Evolutionary conservation across 2,888 invertebrate genomes (phyloP), one percentile per base, ranked within the genome.

Genomic region (Timema cristinae): DNA sequence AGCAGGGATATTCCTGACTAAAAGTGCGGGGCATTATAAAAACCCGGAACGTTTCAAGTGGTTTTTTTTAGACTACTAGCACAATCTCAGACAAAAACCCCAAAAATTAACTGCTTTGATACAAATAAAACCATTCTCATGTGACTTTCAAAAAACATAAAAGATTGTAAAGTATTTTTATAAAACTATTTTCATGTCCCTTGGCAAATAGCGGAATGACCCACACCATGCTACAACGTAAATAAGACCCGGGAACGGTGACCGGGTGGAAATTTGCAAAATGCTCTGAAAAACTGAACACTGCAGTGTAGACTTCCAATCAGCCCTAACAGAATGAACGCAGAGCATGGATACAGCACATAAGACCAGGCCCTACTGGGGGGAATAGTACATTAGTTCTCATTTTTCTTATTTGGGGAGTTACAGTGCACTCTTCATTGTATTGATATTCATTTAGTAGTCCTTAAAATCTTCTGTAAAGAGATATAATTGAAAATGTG

Each of bases 231-330:
- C 78, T 0, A 79, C 50, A 83, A 83, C 74, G 81, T 83, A 7
- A 79, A 80, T 68, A 82, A 80, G 75, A 79, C 83, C 5, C 77
- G 82, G 76, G 82, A 82, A 50, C 78, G 83, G 82, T 0, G 82
- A 82, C 32, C 79, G 78, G 67, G 74, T 82, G 51, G 82, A 82
- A 68, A 82, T 72, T 76, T 83, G 15, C 82, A 82, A 72, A 77
- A 79, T 59, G 80, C 80, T 82, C 82, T 70, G 82, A 82, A 71
- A 79, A 81, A 48, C 75, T 83, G 54, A 78, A 73, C 16, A 75
- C 79, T 63, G 78, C 79, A 81, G 82, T 52, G 78, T 76, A 66
- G 80, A 82, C 71, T 82, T 82, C 75, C 79, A 80, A 48, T 79
- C 80, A 66, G 78, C 81, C 7, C 82, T 6, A 79, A 74, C 66